These are phyloP conservation scores for Gerris buenoi DNA, from an alignment of 1,140 invertebrate genomes.

Conservation along the genomic window DNA sequence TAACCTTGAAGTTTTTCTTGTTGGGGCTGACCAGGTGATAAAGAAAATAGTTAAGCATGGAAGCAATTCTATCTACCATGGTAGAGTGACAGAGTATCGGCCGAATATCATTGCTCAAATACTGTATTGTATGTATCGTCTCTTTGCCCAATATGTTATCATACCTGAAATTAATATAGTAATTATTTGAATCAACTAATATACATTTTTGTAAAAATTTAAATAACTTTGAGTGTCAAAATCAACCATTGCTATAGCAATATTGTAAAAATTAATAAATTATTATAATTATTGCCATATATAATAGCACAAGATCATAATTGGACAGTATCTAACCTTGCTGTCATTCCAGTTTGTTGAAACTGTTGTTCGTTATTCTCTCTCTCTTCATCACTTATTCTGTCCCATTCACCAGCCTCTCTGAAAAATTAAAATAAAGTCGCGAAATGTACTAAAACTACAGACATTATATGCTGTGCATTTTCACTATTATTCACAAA, in stretches of 20 bases:
- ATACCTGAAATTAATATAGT: slow-evolving; percentile 46
- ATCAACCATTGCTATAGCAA: too few species aligned
- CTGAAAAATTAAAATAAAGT: too few species aligned
- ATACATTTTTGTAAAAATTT: too few species aligned
- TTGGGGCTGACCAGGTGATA: slow-evolving; percentile 75
- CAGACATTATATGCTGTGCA: too few species aligned
- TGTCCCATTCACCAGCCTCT: slow-evolving; percentile 62
- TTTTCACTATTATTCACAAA: too few species aligned
- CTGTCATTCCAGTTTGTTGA: slow-evolving; percentile 65
- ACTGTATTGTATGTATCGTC: slow-evolving; percentile 71
- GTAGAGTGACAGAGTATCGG: slow-evolving; percentile 80
- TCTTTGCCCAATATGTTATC: slow-evolving; percentile 83
- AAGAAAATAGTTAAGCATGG: slow-evolving; percentile 92
- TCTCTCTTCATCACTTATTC: slow-evolving; percentile 49
- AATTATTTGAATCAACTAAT: too few species aligned
- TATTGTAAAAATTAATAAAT: too few species aligned
- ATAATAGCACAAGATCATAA: not conserved
- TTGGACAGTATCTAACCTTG: slow-evolving; percentile 33
- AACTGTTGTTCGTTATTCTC: slow-evolving; percentile 59
- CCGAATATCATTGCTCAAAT: slow-evolving; percentile 67
- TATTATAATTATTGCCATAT: too few species aligned
- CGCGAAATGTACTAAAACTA: too few species aligned
- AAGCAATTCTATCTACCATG: slow-evolving; percentile 81
- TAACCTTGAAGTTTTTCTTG: slow-evolving; percentile 70
- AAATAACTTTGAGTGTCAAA: too few species aligned